Base-by-base conservation (phyloP, 1,140 invertebrate genomes). In the Panagrolaimus sp. region DNA sequence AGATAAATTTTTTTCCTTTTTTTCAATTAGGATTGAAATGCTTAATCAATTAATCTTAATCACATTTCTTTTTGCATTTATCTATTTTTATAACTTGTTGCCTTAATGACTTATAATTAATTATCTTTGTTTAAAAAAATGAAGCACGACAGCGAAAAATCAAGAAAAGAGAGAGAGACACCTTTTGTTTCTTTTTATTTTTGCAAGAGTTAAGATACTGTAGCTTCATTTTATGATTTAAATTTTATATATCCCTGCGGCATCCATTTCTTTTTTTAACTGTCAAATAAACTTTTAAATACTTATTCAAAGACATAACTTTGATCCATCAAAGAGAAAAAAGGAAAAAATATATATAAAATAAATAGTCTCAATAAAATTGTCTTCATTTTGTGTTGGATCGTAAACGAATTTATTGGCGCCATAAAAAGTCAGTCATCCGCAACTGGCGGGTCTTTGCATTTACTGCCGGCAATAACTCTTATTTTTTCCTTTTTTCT, bases 351-450 rank as follows among this genome's bases (percentile, higher is more conserved):
- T 4, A 38, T 2, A 38, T 38, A 38, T 38, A 38, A 38, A 38
- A 38, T 27, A 57, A 57, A 57, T 57, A 27, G 51, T 57, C 51
- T 57, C 51, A 57, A 57, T 57, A 57, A 57, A 57, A 57, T 20
- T 57, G 51, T 57, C 51, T 57, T 57, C 27, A 57, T 27, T 20
- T 57, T 8, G 20, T 25, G 51, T n/a, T 27, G 20, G 20, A 27
- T 57, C 51, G 27, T 57, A 57, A 57, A 57, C 51, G 51, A 20
- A 27, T 57, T 57, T 57, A 57, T 57, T 25, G 51, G 20, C 27
- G 27, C 51, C 51, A 20, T 25, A 25, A 57, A 57, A 57, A 57
- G 31, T 38, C 51, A 57, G 51, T 57, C 51, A 57, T 57, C 51
- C 51, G 9, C 51, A 57, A 57, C 51, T 38, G 27, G 51, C n/a